phyloP scores from a whole-genome alignment of 37 sponge, comb jelly and placozoan species.

The Chondrilla cf. caribensis region DNA sequence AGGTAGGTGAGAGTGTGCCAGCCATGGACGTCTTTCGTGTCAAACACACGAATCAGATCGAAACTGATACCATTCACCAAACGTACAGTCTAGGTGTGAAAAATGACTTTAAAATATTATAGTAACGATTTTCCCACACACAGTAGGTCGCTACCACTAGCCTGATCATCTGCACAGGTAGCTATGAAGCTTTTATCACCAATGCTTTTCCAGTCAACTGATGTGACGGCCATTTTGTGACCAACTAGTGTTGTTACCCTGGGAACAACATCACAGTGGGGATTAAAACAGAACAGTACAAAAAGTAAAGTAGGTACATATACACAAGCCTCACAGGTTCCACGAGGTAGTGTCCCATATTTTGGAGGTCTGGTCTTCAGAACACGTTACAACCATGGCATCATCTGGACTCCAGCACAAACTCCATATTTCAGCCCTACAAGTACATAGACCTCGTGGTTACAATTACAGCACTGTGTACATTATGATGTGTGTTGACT shows the following conservation, averaged over 20 bases:
- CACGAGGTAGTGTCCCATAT: constrained; percentile 47
- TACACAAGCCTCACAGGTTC: constrained; percentile 35
- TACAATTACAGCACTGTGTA: too few relatives aligned
- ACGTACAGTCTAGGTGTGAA: neutral
- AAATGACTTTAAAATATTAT: too few relatives aligned
- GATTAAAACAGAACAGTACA: too few relatives aligned
- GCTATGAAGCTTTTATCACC: constrained; percentile 37
- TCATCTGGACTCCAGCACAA: constrained; percentile 65
- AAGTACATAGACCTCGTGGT: neutral
- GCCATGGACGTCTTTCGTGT: constrained; percentile 56
- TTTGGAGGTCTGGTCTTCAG: constrained; percentile 69
- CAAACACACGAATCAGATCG: constrained; percentile 30
- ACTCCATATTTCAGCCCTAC: constrained; percentile 76
- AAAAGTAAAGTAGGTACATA: neutral
- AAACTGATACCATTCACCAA: constrained; percentile 23
- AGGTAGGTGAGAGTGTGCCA: constrained; percentile 78
- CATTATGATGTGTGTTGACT: too few relatives aligned
- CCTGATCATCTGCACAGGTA: constrained; percentile 69
- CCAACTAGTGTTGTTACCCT: constrained; percentile 42
- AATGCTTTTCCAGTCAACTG: constrained; percentile 60
- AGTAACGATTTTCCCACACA: neutral
- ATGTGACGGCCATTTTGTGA: constrained; percentile 66
- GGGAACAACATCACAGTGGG: neutral
- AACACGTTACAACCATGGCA: constrained; percentile 50
- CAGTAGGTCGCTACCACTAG: neutral